These are phyloP conservation scores for Trissolcus basalis DNA, from an alignment of 1,140 invertebrate genomes.

Conservation along the genomic window DNA sequence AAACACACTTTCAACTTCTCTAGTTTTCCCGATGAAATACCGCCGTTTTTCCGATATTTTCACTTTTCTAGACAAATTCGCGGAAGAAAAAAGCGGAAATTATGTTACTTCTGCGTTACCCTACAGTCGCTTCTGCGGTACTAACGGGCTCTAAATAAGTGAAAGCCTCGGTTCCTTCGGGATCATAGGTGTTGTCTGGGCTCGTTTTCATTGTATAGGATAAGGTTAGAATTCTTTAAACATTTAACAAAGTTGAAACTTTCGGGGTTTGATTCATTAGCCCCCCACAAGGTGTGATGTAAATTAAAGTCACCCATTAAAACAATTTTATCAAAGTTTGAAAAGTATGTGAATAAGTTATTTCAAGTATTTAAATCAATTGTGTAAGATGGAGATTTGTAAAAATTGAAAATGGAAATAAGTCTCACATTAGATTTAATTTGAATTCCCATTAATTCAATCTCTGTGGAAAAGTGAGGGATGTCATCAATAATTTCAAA, in stretches of 20 bases:
- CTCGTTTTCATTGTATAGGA: slow-evolving; percentile 2
- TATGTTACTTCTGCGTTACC: too few relatives aligned
- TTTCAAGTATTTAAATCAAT: neutral
- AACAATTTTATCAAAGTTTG: slow-evolving; percentile 8
- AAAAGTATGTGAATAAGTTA: neutral
- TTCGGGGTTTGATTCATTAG: neutral
- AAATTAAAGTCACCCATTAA: slow-evolving; percentile 26
- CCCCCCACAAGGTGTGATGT: slow-evolving; percentile 15
- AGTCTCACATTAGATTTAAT: neutral
- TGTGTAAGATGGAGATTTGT: neutral
- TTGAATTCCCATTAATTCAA: neutral
- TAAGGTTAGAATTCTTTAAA: neutral
- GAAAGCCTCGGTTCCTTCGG: too few relatives aligned
- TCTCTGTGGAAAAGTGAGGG: neutral
- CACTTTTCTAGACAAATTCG: too few relatives aligned
- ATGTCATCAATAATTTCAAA: neutral
- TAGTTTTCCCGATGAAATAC: too few relatives aligned
- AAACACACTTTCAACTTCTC: too few relatives aligned
- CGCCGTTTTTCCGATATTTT: too few relatives aligned
- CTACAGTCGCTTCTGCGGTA: too few relatives aligned
- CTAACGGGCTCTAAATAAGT: too few relatives aligned
- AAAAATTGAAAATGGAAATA: neutral
- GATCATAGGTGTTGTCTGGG: too few relatives aligned
- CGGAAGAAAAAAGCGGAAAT: too few relatives aligned
- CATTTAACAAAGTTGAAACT: slow-evolving; percentile 11